A percentile compares a stretch with the other conserved stretches of the same genome.
phyloP scores from a whole-genome alignment of 1,140 invertebrate species.

The Drosophila elegans region DNA sequence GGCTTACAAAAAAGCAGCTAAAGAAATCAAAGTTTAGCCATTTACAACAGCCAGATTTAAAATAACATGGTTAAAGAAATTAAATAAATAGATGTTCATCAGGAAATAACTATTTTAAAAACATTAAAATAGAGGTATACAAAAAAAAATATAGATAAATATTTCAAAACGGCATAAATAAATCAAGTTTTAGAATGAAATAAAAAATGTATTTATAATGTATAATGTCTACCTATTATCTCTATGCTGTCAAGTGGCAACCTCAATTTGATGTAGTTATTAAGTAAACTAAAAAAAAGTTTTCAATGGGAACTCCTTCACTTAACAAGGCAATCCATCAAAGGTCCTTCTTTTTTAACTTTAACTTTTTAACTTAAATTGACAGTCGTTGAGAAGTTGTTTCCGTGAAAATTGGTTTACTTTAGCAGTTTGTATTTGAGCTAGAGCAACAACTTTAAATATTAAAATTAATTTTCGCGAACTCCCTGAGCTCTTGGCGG shows the following conservation, averaged over 20 bases:
- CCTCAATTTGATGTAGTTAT: too few species aligned
- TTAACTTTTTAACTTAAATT: constrained; percentile 14
- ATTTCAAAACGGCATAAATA: background rate
- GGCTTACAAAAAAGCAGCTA: constrained; percentile 1
- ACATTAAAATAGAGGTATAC: too few species aligned
- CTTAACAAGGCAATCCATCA: constrained; percentile 19
- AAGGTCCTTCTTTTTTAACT: background rate
- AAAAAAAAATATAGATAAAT: background rate
- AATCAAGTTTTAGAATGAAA: too few species aligned
- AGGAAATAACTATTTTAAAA: background rate
- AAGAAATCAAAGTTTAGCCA: constrained; percentile 1
- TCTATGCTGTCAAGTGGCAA: background rate
- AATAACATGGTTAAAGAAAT: background rate
- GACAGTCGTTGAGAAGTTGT: constrained; percentile 16
- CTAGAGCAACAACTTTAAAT: constrained; percentile 60
- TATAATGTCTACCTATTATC: too few species aligned
- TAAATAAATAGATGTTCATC: background rate
- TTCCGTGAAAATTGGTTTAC: constrained; percentile 44
- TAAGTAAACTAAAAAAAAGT: constrained; percentile 3
- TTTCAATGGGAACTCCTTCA: background rate
- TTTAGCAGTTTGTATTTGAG: constrained; percentile 33
- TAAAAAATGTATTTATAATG: too few species aligned
- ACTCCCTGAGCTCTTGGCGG: background rate
- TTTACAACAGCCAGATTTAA: background rate
- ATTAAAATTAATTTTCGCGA: constrained; percentile 47